phyloP scores from a whole-genome alignment of 2,888 invertebrate species.

The Chorisops tibialis region DNA sequence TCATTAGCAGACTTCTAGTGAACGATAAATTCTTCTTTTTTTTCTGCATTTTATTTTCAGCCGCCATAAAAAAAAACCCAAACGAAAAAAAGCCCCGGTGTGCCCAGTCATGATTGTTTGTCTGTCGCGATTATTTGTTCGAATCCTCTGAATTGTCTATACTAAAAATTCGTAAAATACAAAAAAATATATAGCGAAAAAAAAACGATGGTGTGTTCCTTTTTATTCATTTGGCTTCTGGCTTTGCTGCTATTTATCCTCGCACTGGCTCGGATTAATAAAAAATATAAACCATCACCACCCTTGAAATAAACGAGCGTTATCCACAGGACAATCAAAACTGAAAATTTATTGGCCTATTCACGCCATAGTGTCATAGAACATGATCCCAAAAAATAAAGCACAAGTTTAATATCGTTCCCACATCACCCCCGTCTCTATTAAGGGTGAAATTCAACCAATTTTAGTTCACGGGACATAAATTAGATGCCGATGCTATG shows the following conservation, averaged over 20 bases:
- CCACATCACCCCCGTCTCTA: too few relatives aligned
- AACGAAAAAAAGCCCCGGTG: background rate
- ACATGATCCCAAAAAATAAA: constrained; percentile 10
- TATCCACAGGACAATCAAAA: constrained; percentile 33
- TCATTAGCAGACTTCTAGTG: constrained; percentile 14
- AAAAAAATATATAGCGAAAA: background rate
- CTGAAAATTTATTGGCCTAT: constrained; percentile 33
- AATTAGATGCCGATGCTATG: too few relatives aligned
- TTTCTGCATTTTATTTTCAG: background rate
- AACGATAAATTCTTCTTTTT: constrained; percentile 1
- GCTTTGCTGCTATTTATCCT: background rate
- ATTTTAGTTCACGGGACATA: background rate
- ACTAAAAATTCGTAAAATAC: too few relatives aligned
- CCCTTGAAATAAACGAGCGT: constrained; percentile 1
- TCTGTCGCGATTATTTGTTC: constrained; percentile 4
- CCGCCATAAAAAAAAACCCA: background rate
- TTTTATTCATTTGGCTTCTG: constrained; percentile 7
- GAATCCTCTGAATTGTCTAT: background rate
- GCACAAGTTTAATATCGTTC: constrained; percentile 12
- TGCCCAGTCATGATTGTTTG: background rate
- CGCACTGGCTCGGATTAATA: background rate
- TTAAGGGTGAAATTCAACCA: too few relatives aligned
- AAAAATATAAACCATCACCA: constrained; percentile 4
- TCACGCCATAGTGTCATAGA: constrained; percentile 23
- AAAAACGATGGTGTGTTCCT: background rate